Conservation (phyloP, 2,888 invertebrate genomes). For the Alsophila aescularia region DNA sequence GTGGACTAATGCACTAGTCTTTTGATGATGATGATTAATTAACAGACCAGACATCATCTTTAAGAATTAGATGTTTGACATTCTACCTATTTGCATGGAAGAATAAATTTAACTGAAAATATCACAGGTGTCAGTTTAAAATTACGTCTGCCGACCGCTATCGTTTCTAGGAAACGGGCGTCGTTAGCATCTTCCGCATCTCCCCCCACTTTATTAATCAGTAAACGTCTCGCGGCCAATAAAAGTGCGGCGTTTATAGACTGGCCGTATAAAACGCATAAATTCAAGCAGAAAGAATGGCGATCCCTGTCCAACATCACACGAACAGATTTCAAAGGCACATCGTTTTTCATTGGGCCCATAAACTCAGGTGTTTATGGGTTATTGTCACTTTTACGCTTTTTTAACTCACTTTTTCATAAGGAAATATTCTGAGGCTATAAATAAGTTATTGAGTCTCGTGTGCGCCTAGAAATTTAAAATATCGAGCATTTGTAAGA, state of each 20-base stretch:
- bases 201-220: conserved; percentile 80
- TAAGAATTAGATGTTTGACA: no score
- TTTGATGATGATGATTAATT: no score
- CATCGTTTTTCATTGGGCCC: conserved; percentile 71
- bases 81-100: no score
- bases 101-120: no score
- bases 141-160: conserved; percentile 36
- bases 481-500: neutral
- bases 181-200: conserved; percentile 74
- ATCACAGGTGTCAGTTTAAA: conserved; percentile 4
- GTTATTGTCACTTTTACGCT: conserved; percentile 63
- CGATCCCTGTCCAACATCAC: conserved; percentile 73
- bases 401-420: conserved; percentile 42
- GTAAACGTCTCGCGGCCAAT: conserved; percentile 78
- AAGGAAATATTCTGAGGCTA: conserved; percentile 22
- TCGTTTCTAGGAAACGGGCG: conserved; percentile 70
- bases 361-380: conserved; percentile 79
- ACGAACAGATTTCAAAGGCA: conserved; percentile 76
- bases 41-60: no score
- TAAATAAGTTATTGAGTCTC: conserved; percentile 18
- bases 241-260: conserved; percentile 80
- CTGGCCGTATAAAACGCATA: conserved; percentile 75
- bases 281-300: conserved; percentile 75
- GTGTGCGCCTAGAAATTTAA: conserved; percentile 1
- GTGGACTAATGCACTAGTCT: no score